phyloP scores from a whole-genome alignment of 2,113 vertebrate species.

The Saccopteryx bilineata region DNA sequence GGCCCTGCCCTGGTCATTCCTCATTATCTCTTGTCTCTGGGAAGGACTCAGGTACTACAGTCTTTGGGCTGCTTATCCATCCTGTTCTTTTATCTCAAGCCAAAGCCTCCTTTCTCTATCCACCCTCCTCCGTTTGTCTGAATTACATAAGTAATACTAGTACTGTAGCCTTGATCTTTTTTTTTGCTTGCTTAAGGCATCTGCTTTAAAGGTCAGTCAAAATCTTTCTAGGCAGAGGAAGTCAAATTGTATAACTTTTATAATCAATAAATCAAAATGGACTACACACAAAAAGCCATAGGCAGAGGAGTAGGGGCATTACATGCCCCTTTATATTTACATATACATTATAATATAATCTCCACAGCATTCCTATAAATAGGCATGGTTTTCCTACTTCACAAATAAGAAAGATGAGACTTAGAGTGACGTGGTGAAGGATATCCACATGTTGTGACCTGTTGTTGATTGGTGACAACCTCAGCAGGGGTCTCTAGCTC shows the following conservation, averaged over 20 bases:
- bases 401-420: slow-evolving; percentile 1
- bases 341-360: slow-evolving; percentile 27
- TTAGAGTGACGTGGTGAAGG: background rate
- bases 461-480: background rate
- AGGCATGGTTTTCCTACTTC: background rate
- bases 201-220: background rate
- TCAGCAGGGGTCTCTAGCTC: background rate
- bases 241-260: too few relatives aligned
- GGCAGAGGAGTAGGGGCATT: background rate
- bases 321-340: background rate
- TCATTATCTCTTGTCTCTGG: background rate
- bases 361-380: background rate
- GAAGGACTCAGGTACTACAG: background rate
- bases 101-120: background rate
- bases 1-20: background rate
- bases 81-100: slow-evolving; percentile 39
- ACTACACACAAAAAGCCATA: background rate
- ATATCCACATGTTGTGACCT: background rate
- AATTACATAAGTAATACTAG: background rate
- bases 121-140: background rate
- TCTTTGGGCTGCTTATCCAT: slow-evolving; percentile 7
- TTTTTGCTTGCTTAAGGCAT: background rate
- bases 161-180: background rate
- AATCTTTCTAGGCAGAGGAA: background rate
- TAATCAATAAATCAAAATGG: too few relatives aligned